Conservation (phyloP, 2,888 invertebrate genomes). For the Tholera decimalis region DNA sequence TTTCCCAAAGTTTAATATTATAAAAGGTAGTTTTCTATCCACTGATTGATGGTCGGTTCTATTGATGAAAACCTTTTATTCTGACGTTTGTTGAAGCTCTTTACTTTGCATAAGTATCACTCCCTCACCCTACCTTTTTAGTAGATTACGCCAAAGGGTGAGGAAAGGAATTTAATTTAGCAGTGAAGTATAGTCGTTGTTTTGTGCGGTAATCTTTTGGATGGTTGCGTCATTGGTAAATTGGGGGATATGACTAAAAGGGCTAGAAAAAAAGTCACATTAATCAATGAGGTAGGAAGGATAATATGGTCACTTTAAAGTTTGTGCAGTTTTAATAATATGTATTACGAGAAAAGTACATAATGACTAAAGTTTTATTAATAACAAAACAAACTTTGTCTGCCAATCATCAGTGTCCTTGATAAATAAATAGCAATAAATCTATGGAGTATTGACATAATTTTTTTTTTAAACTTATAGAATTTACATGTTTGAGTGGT, state of each 20-base stretch:
- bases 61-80: conserved; percentile 11
- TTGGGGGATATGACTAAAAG: background rate
- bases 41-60: background rate
- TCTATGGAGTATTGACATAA: too few species aligned
- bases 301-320: too few species aligned
- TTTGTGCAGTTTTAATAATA: too few species aligned
- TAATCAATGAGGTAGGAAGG: too few species aligned
- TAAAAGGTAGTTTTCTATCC: background rate
- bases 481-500: too few species aligned
- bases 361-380: too few species aligned
- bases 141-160: conserved; percentile 32
- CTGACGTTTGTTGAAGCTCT: conserved; percentile 10
- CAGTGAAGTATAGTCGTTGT: conserved; percentile 14
- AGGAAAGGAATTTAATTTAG: conserved; percentile 51
- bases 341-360: too few species aligned
- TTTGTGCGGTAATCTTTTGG: conserved; percentile 11
- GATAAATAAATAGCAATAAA: too few species aligned
- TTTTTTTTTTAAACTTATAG: too few species aligned
- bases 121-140: conserved; percentile 29
- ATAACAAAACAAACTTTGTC: too few species aligned
- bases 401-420: too few species aligned
- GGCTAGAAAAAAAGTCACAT: too few species aligned
- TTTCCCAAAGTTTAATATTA: conserved; percentile 12
- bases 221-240: conserved; percentile 3
- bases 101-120: conserved; percentile 4